phyloP scores from a whole-genome alignment of 2,888 invertebrate species.

The Pristionchus maxplancki region DNA sequence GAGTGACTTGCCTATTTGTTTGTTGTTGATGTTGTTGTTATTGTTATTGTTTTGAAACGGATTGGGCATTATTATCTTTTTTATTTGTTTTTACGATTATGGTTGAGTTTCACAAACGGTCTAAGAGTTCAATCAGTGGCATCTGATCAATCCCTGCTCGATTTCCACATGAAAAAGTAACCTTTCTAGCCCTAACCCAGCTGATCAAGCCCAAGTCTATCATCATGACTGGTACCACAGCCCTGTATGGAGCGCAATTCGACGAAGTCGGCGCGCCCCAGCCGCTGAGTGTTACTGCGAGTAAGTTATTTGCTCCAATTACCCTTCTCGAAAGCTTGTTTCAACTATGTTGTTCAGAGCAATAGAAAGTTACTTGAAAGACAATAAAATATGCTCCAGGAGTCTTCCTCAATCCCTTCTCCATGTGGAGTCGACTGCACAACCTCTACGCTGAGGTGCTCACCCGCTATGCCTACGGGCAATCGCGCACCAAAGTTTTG shows the following conservation, averaged over 20 bases:
- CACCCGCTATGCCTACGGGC: neutral
- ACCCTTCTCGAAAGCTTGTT: too few species aligned
- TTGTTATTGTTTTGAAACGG: too few species aligned
- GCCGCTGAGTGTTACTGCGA: neutral
- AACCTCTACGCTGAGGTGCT: constrained; percentile 2
- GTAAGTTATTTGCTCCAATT: neutral
- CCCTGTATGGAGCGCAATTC: constrained; percentile 5
- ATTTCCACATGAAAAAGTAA: too few species aligned
- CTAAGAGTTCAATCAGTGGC: too few species aligned
- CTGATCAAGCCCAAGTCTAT: constrained; percentile 42
- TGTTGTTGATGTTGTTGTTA: too few species aligned
- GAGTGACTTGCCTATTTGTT: too few species aligned
- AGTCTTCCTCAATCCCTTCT: neutral
- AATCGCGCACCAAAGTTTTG: constrained; percentile 1
- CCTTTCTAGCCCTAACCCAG: constrained; percentile 22
- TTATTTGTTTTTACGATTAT: too few species aligned
- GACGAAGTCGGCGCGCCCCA: constrained; percentile 24
- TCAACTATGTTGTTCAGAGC: too few species aligned
- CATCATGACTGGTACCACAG: neutral
- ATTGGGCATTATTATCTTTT: too few species aligned
- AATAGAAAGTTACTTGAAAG: neutral
- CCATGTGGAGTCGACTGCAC: neutral
- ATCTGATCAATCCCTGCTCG: too few species aligned
- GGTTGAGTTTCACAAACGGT: too few species aligned
- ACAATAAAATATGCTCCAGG: neutral